phyloP scores from a whole-genome alignment of 2,888 invertebrate species.

The Zelleria hepariella region DNA sequence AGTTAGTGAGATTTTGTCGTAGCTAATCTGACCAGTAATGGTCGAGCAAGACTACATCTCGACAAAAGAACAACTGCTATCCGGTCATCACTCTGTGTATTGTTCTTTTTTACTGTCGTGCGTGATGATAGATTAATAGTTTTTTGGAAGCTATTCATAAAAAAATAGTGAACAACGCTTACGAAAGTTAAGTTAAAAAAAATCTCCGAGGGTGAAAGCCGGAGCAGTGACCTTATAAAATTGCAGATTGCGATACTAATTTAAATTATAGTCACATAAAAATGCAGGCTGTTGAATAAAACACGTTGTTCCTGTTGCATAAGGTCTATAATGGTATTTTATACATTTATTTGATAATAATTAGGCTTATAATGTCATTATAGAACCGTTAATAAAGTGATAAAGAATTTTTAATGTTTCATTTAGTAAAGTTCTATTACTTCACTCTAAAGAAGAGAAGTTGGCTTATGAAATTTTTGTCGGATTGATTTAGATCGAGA shows the following conservation, averaged over 20 bases:
- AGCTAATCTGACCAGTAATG: too few relatives aligned
- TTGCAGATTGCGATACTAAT: neutral
- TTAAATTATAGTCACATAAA: neutral
- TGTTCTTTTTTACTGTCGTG: too few relatives aligned
- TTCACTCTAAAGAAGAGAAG: neutral
- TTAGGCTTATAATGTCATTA: neutral
- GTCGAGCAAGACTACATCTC: too few relatives aligned
- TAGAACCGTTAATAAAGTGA: neutral
- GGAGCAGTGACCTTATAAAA: neutral
- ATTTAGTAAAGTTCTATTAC: too few relatives aligned
- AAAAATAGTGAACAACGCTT: too few relatives aligned
- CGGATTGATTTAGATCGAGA: too few relatives aligned
- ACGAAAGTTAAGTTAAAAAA: neutral
- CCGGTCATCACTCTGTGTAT: too few relatives aligned
- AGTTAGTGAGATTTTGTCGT: too few relatives aligned
- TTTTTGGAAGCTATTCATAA: too few relatives aligned
- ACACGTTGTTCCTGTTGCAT: neutral
- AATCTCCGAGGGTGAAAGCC: neutral
- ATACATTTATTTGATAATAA: neutral
- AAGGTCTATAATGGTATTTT: neutral
- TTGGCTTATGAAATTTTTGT: neutral
- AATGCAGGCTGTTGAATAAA: neutral
- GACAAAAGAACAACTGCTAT: too few relatives aligned
- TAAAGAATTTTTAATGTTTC: neutral
- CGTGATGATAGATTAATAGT: too few relatives aligned